These are phyloP conservation scores for Hypomesus transpacificus DNA, from an alignment of 2,113 vertebrate species.

Conservation along the genomic window DNA sequence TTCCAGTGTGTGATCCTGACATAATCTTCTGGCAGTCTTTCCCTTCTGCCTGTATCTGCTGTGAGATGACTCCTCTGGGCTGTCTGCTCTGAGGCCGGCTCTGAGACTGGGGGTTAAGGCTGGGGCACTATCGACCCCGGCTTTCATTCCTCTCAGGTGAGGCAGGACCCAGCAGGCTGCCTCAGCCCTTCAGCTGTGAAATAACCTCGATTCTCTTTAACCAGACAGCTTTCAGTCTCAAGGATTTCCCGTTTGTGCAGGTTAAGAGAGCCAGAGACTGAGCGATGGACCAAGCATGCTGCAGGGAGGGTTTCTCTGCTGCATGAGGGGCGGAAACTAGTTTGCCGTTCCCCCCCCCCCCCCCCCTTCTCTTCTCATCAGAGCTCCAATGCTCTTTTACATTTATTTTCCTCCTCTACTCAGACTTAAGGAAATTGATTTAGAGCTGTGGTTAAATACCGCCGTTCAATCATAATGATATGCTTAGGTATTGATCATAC, in stretches of 20 bases:
- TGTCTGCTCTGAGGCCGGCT: constrained; percentile 28
- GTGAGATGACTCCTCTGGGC: constrained; percentile 41
- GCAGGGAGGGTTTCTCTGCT: constrained; percentile 44
- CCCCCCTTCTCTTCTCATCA: neutral
- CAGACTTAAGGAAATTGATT: constrained; percentile 52
- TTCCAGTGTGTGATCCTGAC: constrained; percentile 39
- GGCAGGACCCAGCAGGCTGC: constrained; percentile 18
- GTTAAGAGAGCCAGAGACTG: too few relatives aligned
- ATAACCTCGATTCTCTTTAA: constrained; percentile 27
- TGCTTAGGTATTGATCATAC: constrained; percentile 65
- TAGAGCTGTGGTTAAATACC: constrained; percentile 61
- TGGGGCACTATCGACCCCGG: constrained; percentile 24
- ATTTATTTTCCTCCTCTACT: constrained; percentile 16
- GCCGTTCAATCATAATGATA: constrained; percentile 68
- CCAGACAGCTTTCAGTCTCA: neutral
- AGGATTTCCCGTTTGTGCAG: too few relatives aligned
- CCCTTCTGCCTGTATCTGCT: constrained; percentile 18
- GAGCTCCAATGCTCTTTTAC: constrained; percentile 33
- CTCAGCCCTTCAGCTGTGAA: constrained; percentile 35
- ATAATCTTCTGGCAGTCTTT: constrained; percentile 29
- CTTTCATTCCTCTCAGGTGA: constrained; percentile 28
- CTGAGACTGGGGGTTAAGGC: constrained; percentile 13
- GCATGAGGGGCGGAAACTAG: constrained; percentile 19
- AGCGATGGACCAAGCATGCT: too few relatives aligned
- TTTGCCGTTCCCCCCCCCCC: neutral